These are phyloP conservation scores for Parauchenoglanis punctatus DNA, from an alignment of 2,797 vertebrate species.

Conservation along the genomic window DNA sequence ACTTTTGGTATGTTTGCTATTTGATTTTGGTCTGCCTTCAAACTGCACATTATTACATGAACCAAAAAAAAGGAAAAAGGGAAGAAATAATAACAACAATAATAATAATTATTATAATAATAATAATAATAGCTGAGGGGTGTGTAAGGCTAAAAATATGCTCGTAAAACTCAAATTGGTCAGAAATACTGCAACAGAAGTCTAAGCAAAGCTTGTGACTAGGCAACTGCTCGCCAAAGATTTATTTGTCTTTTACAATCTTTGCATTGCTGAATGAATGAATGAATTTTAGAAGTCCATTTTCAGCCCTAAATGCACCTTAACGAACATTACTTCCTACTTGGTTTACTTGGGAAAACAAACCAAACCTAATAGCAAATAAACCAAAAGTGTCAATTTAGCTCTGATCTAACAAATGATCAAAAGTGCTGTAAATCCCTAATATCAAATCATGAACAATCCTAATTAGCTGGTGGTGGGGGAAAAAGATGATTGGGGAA, in stretches of 20 bases:
- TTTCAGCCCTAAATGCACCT: not conserved
- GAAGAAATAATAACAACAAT: not conserved
- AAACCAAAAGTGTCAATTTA: not conserved
- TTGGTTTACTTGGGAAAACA: not conserved
- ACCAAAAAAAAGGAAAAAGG: too few species aligned
- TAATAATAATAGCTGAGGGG: not conserved
- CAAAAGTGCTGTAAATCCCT: not conserved
- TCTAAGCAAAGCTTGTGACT: not conserved
- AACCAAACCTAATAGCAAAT: not conserved
- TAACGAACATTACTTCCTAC: not conserved
- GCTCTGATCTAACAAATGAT: not conserved
- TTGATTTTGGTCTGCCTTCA: not conserved
- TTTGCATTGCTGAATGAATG: not conserved
- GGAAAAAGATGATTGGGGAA: not conserved
- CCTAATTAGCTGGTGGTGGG: too few species aligned
- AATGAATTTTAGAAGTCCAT: not conserved
- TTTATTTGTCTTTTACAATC: not conserved
- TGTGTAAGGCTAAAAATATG: not conserved
- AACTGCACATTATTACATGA: not conserved
- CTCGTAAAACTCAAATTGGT: not conserved
- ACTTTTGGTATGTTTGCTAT: not conserved
- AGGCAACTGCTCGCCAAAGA: not conserved
- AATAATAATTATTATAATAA: too few species aligned
- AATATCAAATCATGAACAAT: not conserved
- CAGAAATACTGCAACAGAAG: too few species aligned